phyloP scores from a whole-genome alignment of 2,113 vertebrate species.

The Apeltes quadracus region DNA sequence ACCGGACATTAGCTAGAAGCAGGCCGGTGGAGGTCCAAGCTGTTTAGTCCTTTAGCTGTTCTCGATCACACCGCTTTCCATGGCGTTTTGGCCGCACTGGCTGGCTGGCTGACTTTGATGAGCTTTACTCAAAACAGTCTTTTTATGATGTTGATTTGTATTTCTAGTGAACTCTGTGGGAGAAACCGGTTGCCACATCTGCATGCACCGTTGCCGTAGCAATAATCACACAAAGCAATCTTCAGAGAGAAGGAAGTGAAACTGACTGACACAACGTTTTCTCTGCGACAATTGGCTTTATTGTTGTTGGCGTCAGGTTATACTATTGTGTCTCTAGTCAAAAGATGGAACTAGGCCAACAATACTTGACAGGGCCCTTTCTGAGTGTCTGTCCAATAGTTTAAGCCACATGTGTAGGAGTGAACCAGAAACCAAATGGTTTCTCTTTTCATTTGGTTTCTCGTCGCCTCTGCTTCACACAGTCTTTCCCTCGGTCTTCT shows the following conservation, averaged over 20 bases:
- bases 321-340: conserved; percentile 37
- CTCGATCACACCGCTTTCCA: background rate
- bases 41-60: background rate
- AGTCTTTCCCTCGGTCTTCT: conserved; percentile 31
- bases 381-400: conserved; percentile 35
- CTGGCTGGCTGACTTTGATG: too few species aligned
- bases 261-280: conserved; percentile 4
- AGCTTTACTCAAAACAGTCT: too few species aligned
- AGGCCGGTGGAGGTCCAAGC: background rate
- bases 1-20: too few species aligned
- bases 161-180: too few species aligned
- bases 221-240: background rate
- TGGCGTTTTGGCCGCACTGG: background rate
- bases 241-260: conserved; percentile 27
- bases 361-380: background rate
- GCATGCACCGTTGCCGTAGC: background rate
- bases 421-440: conserved; percentile 30
- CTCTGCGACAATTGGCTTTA: conserved; percentile 22
- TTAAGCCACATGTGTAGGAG: conserved; percentile 20
- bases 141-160: too few species aligned
- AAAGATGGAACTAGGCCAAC: conserved; percentile 36
- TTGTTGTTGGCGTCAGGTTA: conserved; percentile 42
- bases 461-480: conserved; percentile 38
- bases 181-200: background rate
- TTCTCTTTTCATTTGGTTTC: conserved; percentile 18